Conservation (phyloP, 2,113 vertebrate genomes). For the Psettodes erumei region DNA sequence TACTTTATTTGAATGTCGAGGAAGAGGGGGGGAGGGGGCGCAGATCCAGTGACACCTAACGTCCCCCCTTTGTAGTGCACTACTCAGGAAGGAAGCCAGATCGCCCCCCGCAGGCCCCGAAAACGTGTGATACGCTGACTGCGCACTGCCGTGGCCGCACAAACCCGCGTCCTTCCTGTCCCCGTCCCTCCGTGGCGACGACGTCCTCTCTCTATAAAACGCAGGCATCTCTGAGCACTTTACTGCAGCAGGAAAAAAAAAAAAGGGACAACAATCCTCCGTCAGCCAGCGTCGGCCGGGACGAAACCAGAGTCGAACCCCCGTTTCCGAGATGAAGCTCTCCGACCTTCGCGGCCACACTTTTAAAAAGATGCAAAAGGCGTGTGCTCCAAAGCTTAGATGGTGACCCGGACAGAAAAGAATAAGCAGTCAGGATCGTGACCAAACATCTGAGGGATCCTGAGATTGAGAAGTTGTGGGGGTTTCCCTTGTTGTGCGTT, state of each 20-base stretch:
- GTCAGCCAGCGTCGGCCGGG: constrained; percentile 62
- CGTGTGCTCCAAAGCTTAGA: constrained; percentile 17
- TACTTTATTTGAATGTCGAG: constrained; percentile 55
- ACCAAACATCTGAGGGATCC: too few species aligned
- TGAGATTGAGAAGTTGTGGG: too few species aligned
- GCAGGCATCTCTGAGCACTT: constrained; percentile 83
- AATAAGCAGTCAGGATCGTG: neutral
- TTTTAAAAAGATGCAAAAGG: constrained; percentile 51
- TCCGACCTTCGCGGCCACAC: constrained; percentile 2
- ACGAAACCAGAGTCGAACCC: neutral
- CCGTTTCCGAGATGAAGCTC: neutral
- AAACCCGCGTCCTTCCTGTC: too few species aligned
- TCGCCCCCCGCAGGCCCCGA: constrained; percentile 44
- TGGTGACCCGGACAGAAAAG: too few species aligned
- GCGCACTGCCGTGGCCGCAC: constrained; percentile 36
- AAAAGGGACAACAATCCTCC: constrained; percentile 64
- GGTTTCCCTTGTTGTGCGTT: neutral
- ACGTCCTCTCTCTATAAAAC: constrained; percentile 6
- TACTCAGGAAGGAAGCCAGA: constrained; percentile 47
- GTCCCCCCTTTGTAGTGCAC: constrained; percentile 23
- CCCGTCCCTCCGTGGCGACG: too few species aligned
- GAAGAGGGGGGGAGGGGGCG: constrained; percentile 21
- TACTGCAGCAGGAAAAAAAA: constrained; percentile 73
- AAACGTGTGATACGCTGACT: constrained; percentile 27
- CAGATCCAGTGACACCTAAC: constrained; percentile 24